phyloP scores from a whole-genome alignment of 2,888 invertebrate genomes.

The Spilarctia lutea region DNA sequence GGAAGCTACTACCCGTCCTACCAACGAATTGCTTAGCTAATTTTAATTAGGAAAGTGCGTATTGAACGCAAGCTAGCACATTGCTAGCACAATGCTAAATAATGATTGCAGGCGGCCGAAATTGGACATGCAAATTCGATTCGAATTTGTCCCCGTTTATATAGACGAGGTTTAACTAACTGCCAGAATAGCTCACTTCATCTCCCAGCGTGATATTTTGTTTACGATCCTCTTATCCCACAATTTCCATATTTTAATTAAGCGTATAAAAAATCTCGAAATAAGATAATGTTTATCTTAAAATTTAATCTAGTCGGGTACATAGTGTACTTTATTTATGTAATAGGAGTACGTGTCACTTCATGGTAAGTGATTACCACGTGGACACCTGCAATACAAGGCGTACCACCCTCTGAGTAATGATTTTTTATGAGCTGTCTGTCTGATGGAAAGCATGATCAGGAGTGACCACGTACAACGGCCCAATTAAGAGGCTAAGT shows the following conservation, averaged over 20 bases:
- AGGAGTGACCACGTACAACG: too few relatives aligned
- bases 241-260: constrained; percentile 2
- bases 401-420: not conserved
- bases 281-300: not conserved
- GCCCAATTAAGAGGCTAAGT: too few relatives aligned
- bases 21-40: not conserved
- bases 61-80: constrained; percentile 1
- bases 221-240: not conserved
- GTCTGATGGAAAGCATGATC: too few relatives aligned
- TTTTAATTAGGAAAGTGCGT: not conserved
- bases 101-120: not conserved
- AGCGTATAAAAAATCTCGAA: not conserved
- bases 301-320: not conserved
- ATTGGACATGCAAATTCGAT: not conserved
- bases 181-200: not conserved
- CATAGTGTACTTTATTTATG: not conserved
- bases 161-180: not conserved
- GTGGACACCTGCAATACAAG: not conserved
- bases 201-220: constrained; percentile 1
- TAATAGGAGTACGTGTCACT: not conserved
- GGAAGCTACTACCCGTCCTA: not conserved
- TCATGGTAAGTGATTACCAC: not conserved
- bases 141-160: not conserved
- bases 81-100: not conserved
- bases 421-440: too few relatives aligned